Evolutionary conservation across 2,888 invertebrate genomes (phyloP), one percentile per base, ranked within the genome.

Genomic region (Thyatira batis): DNA sequence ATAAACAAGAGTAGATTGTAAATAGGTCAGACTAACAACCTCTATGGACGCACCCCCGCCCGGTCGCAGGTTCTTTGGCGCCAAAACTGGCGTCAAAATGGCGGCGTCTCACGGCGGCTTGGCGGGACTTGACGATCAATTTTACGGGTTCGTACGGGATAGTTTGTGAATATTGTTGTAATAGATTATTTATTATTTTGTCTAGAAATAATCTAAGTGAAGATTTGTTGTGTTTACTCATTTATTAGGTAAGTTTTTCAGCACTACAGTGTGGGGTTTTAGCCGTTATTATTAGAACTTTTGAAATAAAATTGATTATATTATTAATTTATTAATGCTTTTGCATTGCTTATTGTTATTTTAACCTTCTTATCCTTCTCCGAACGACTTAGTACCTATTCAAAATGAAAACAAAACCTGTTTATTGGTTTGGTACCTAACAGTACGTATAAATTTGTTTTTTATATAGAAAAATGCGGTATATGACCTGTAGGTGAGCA

Each of bases 71-170:
- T 85, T 71, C 63, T 69, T 82, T 84, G 89, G 89, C 89, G 89
- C 89, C 89, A 84, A 84, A 82, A 76, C 63, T 61, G 82, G 84
- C 88, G 89, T 55, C 89, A 74, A 54, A 53, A 71, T 80, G 89
- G 84, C 88, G 89, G 71, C 76, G 51, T 50, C 48, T 57, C 53
- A 45, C 58, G 71, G 66, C 67, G 46, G 54, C 43, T 58, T 70
- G 77, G 70, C 77, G 75, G 74, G 76, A 71, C 67, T 55, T 62
- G 48, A 55, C 65, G 72, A 78, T 80, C 77, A 69, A 78, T 63
- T 64, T 65, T 69, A 67, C 62, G 17, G 17, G 17, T 4, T 39
- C 17, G 17, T 59, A 48, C 17, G 28, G 48, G 28, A 28, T 48
- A 27, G 6, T 17, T 17, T 20, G 10, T 27, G 9, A 17, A 6